Conservation (phyloP, 2,113 vertebrate genomes). For the Syngnathus typhle region DNA sequence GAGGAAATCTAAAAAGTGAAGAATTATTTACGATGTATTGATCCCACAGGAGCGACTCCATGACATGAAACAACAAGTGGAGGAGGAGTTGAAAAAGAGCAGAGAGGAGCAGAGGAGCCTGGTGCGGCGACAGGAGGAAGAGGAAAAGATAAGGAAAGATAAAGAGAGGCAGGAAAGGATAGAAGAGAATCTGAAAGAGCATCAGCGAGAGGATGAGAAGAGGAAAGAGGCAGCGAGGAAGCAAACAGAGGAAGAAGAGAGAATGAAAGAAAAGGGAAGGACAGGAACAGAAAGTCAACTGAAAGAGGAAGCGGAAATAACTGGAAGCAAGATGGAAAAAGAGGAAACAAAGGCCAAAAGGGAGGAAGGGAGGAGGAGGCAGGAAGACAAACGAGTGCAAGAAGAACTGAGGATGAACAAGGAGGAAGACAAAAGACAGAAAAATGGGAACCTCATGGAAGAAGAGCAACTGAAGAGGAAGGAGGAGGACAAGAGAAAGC, state of each 20-base stretch:
- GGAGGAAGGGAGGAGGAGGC: not conserved
- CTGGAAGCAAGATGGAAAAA: conserved; percentile 25
- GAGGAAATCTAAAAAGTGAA: not conserved
- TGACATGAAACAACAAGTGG: conserved; percentile 72
- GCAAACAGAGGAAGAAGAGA: not conserved
- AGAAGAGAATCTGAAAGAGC: conserved; percentile 15
- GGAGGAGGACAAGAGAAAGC: too few species aligned
- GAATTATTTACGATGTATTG: not conserved
- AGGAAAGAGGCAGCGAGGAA: not conserved
- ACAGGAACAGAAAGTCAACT: not conserved
- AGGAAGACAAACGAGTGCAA: too few species aligned
- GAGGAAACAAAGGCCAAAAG: not conserved
- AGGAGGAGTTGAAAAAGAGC: conserved; percentile 70
- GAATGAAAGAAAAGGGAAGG: conserved; percentile 52
- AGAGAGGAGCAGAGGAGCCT: conserved; percentile 70
- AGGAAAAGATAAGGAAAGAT: conserved; percentile 36
- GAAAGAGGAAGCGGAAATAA: not conserved
- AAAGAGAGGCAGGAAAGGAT: conserved; percentile 48
- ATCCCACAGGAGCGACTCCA: conserved; percentile 71
- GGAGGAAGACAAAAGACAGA: too few species aligned
- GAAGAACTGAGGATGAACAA: too few species aligned
- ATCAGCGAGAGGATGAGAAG: not conserved
- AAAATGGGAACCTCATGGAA: too few species aligned
- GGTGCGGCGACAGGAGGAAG: conserved; percentile 51
- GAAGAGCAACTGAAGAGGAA: too few species aligned